Conservation (phyloP, 2,888 invertebrate species). For the Aspidiotus rigidus region DNA sequence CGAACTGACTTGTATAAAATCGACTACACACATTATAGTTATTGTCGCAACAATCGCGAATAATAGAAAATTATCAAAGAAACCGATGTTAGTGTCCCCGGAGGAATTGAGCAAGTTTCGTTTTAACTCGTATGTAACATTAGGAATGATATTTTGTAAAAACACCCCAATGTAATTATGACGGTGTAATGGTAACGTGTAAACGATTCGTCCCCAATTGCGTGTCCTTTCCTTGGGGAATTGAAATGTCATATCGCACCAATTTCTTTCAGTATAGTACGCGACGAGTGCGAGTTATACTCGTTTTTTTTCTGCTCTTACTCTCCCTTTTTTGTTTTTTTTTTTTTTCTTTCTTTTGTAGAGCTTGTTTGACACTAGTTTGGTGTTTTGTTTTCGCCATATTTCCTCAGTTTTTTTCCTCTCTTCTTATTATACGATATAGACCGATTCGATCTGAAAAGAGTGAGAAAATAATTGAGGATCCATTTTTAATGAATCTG, state of each 20-base stretch:
- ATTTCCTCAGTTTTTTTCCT: too few species aligned
- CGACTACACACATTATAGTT: slow-evolving; percentile 5
- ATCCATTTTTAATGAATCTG: too few species aligned
- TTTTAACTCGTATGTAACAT: slow-evolving; percentile 30
- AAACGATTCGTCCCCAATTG: slow-evolving; percentile 26
- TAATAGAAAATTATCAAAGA: slow-evolving; percentile 30
- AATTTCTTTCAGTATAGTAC: too few species aligned
- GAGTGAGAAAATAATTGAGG: too few species aligned
- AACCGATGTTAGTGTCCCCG: slow-evolving; percentile 31
- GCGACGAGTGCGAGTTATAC: too few species aligned
- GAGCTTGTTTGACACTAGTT: too few species aligned
- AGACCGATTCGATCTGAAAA: too few species aligned
- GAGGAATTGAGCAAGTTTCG: slow-evolving; percentile 28
- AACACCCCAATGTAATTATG: slow-evolving; percentile 32
- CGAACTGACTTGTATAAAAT: background rate
- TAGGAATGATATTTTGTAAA: slow-evolving; percentile 30
- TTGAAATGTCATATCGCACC: background rate
- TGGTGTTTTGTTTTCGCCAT: too few species aligned
- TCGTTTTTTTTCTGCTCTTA: too few species aligned
- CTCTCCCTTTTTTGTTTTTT: too few species aligned
- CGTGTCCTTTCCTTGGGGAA: background rate
- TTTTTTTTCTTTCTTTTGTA: too few species aligned
- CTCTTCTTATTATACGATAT: too few species aligned
- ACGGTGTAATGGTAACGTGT: slow-evolving; percentile 22
- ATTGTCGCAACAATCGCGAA: background rate